Evolutionary conservation across 1,140 invertebrate genomes (phyloP), one percentile per base, ranked within the genome.

Genomic region (Chrysomallon squamiferum): DNA sequence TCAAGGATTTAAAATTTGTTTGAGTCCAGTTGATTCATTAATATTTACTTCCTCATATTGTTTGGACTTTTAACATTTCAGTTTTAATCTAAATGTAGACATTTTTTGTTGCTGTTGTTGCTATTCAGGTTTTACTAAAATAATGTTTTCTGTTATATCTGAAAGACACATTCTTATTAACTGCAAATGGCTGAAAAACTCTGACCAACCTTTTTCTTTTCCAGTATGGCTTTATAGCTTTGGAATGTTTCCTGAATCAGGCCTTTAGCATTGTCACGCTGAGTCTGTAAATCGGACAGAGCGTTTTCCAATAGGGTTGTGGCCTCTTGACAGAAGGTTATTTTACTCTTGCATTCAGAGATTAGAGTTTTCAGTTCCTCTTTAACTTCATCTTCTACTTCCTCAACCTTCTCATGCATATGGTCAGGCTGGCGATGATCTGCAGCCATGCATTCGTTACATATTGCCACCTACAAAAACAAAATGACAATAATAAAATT

Each of bases 401-500:
- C 77, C 41, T 65, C 30, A 32, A 81, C 69, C 58, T 72, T 92
- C 65, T 97, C 94, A 81, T 96, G 94, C 2, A 90, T 90, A 54
- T 91, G 90, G 0, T 93, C 91, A 84, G 88, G 83, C 92, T 65
- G 72, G 49, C 70, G 73, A 65, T 98, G 96, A 71, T 97, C 95
- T 47, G 91, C 85, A 3, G 92, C 85, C 1, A 95, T 93, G 86
- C 96, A 98, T 79, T 98, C 95, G 77, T 95, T 95, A 88, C 96
- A 98, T 15, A 97, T 92, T 1, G 94, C 91, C 29, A 93, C 88
- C 78, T 78, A 60, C 20, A 66, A 67, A 61, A 56, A 59, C 52
- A 22, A 62, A 25, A 58, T 9, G 20, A 62, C 4, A 15, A n/a
- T n/a, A n/a, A 27, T n/a, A 49, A 25, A 52, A 47, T 5, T 32